Percentiles rank a stretch among this genome's conserved stretches.
These are phyloP conservation scores for Stegophylla sp. DNA, from an alignment of 2,888 invertebrate genomes.

Conservation along the genomic window DNA sequence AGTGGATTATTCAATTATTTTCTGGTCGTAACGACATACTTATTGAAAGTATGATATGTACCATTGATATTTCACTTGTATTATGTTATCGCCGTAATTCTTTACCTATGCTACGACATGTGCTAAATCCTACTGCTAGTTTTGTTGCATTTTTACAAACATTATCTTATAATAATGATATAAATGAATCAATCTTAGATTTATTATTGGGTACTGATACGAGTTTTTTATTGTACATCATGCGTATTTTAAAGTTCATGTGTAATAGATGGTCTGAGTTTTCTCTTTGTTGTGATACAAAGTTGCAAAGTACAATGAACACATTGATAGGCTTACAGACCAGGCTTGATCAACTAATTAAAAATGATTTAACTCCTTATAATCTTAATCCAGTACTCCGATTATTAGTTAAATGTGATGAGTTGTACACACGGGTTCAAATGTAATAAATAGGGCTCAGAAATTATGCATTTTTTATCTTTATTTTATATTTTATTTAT, in stretches of 20 bases:
- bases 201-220: conserved; percentile 89
- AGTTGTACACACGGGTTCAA: conserved; percentile 69
- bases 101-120: conserved; percentile 79
- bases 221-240: conserved; percentile 83
- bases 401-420: conserved; percentile 82
- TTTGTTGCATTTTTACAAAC: conserved; percentile 85
- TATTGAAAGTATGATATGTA: conserved; percentile 91
- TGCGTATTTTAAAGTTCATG: conserved; percentile 84
- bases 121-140: conserved; percentile 85
- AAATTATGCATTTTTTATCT: too few relatives aligned
- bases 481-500: too few relatives aligned
- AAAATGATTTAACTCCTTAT: conserved; percentile 84
- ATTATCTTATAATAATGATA: conserved; percentile 68
- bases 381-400: conserved; percentile 87
- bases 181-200: conserved; percentile 70
- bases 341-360: conserved; percentile 82
- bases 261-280: conserved; percentile 84
- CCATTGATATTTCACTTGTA: conserved; percentile 84
- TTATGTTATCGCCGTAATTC: conserved; percentile 82
- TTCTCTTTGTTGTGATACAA: conserved; percentile 76
- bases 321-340: conserved; percentile 79
- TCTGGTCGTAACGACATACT: conserved; percentile 90
- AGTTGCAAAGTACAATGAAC: conserved; percentile 82
- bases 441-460: conserved; percentile 2
- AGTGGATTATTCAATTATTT: conserved; percentile 86